These are phyloP conservation scores for Drosophila emarginata DNA, from an alignment of 2,888 invertebrate species.

Conservation along the genomic window DNA sequence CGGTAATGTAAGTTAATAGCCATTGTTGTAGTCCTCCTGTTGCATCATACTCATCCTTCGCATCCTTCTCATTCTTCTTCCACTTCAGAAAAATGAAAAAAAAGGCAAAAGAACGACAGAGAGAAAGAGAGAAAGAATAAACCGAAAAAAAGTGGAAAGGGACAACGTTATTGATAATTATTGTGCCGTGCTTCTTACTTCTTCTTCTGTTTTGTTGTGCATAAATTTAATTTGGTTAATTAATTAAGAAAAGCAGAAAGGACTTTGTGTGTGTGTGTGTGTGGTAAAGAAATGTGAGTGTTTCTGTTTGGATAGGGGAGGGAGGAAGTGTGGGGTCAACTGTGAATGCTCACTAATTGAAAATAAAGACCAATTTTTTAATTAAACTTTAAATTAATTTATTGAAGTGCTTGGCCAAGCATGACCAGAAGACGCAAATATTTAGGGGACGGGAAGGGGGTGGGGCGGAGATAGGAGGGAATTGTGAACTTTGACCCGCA, in stretches of 20 bases:
- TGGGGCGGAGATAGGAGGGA: background rate
- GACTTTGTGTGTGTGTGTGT: constrained; percentile 6
- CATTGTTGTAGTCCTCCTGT: constrained; percentile 51
- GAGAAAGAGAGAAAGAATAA: background rate
- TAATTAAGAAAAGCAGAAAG: constrained; percentile 68
- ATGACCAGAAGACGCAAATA: background rate
- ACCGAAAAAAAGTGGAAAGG: constrained; percentile 25
- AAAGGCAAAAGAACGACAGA: constrained; percentile 34
- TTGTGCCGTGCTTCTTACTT: constrained; percentile 66
- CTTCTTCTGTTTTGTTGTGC: constrained; percentile 46
- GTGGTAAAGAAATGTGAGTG: background rate
- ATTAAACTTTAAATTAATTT: constrained; percentile 78
- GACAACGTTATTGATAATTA: constrained; percentile 74
- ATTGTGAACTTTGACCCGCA: constrained; percentile 60
- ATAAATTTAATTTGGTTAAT: constrained; percentile 76
- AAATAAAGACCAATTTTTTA: constrained; percentile 77
- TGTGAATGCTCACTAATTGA: constrained; percentile 60
- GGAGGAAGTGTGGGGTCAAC: background rate
- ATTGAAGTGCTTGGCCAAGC: constrained; percentile 62
- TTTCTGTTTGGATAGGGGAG: background rate
- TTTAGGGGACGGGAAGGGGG: background rate
- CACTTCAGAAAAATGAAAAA: constrained; percentile 1
- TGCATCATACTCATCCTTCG: constrained; percentile 15
- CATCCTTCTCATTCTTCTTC: constrained; percentile 6
- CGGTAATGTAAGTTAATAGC: constrained; percentile 73